Conservation (phyloP, 1,140 invertebrate species). For the Andricus grossulariae region DNA sequence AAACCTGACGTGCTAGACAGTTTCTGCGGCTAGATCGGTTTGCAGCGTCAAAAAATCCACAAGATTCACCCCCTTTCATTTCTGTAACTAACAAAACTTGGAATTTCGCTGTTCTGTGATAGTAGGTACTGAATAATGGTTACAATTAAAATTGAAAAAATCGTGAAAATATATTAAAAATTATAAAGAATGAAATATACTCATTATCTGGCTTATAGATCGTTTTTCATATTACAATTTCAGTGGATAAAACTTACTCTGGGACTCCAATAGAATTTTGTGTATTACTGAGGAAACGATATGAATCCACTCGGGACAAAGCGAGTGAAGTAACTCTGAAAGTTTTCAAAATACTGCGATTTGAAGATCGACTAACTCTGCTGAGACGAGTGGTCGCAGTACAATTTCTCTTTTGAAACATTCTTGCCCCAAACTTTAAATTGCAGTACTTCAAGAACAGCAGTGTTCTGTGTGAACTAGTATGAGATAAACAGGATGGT, state of each 20-base stretch:
- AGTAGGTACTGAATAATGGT: too few species aligned
- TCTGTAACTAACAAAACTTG: too few species aligned
- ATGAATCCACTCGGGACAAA: not conserved
- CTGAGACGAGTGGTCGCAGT: not conserved
- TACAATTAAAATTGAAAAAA: too few species aligned
- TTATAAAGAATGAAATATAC: too few species aligned
- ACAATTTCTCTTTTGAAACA: slow-evolving; percentile 12
- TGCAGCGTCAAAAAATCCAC: too few species aligned
- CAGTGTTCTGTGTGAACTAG: not conserved
- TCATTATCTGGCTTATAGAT: too few species aligned
- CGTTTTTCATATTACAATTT: not conserved
- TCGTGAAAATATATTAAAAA: too few species aligned
- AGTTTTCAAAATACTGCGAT: slow-evolving; percentile 8
- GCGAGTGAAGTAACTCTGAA: not conserved
- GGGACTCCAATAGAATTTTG: not conserved
- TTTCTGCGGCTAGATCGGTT: too few species aligned
- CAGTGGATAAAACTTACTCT: not conserved
- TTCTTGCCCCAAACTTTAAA: slow-evolving; percentile 1
- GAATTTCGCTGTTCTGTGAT: too few species aligned
- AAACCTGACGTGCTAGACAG: too few species aligned
- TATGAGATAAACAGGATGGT: too few species aligned
- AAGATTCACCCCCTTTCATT: too few species aligned
- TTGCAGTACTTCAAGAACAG: not conserved
- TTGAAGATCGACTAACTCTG: slow-evolving; percentile 4
- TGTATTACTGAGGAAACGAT: not conserved